A percentile compares a stretch with the other conserved stretches of the same genome.
Evolutionary conservation across 2,113 vertebrate genomes (phyloP).

Genomic region (Hemiscyllium ocellatum): DNA sequence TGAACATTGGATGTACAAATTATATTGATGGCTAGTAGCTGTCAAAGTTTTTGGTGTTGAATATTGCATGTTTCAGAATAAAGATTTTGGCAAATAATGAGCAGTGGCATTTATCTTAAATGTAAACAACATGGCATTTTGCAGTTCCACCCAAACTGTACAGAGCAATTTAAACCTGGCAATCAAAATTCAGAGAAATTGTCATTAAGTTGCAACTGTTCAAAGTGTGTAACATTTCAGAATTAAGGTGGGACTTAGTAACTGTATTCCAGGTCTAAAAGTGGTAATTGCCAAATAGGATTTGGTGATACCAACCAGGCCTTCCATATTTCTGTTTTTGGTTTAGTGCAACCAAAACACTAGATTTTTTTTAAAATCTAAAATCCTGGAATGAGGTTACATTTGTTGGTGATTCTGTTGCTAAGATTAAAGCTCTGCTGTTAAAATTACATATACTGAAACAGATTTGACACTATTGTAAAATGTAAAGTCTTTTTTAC

Average conservation of each 20-base stretch:
- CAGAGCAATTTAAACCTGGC: slow-evolving; percentile 45
- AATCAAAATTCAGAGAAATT: slow-evolving; percentile 12
- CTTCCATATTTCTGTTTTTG: background rate
- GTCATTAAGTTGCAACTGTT: background rate
- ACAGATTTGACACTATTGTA: slow-evolving; percentile 21
- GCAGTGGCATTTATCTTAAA: background rate
- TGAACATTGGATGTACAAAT: slow-evolving; percentile 65
- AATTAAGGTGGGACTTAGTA: background rate
- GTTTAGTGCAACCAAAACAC: background rate
- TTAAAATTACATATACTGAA: slow-evolving; percentile 25
- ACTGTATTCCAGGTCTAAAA: slow-evolving; percentile 1
- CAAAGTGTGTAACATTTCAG: background rate
- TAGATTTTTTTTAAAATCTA: background rate
- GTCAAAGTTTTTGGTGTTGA: slow-evolving; percentile 59
- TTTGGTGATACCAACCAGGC: background rate
- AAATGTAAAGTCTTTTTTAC: slow-evolving; percentile 18
- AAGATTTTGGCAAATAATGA: slow-evolving; percentile 46
- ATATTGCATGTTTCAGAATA: slow-evolving; percentile 68
- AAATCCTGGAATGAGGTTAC: background rate
- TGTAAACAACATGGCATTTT: background rate
- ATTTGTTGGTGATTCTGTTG: background rate
- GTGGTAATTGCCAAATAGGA: background rate
- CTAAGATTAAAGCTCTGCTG: background rate
- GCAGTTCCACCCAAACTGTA: background rate
- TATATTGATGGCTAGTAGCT: slow-evolving; percentile 63